These are phyloP conservation scores for Eulemur rubriventer DNA, from an alignment of 2,797 vertebrate genomes.

Conservation along the genomic window DNA sequence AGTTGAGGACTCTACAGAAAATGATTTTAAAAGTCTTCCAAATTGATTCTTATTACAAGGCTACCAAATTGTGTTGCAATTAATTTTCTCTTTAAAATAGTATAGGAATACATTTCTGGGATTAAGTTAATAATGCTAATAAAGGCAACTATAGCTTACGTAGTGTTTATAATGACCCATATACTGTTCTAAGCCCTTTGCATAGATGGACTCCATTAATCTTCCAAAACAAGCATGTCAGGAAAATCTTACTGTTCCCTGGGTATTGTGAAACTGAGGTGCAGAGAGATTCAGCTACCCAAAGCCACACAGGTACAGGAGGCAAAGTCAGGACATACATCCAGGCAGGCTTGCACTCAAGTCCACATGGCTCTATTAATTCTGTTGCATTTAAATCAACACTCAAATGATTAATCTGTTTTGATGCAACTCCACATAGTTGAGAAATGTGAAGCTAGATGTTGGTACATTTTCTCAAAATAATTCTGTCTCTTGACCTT, in stretches of 20 bases:
- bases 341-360: neutral
- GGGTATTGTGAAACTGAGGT: neutral
- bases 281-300: neutral
- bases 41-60: neutral
- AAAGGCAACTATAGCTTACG: neutral
- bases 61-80: neutral
- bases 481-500: neutral
- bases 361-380: neutral
- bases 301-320: neutral
- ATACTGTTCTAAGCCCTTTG: neutral
- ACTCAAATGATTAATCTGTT: neutral
- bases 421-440: neutral
- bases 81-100: constrained; percentile 17
- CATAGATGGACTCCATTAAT: neutral
- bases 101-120: neutral
- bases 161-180: neutral
- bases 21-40: neutral
- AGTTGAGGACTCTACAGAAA: neutral
- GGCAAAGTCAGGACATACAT: neutral
- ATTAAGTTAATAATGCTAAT: neutral
- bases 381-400: neutral
- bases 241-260: neutral
- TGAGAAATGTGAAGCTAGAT: neutral
- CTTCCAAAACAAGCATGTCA: neutral
- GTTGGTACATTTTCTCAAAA: neutral